Evolutionary conservation across 2,797 vertebrate genomes (phyloP).

Genomic region (Sebastes cheni): DNA sequence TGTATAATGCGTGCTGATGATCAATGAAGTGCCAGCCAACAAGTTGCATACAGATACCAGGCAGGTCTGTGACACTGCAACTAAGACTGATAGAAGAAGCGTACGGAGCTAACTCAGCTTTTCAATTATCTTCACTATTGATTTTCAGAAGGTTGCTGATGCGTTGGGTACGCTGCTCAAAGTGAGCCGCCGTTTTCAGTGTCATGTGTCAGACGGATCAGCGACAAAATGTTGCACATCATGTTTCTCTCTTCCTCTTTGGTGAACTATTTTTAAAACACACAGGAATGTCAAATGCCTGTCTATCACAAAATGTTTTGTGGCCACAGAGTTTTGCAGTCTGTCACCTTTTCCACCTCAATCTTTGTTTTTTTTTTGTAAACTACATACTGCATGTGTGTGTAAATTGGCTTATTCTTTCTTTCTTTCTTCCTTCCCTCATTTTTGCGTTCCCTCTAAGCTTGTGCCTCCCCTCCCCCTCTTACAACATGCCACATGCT

Average conservation of each 20-base stretch:
- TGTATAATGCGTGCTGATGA: conserved; percentile 48
- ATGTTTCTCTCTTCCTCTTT: conserved; percentile 55
- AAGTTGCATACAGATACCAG: conserved; percentile 53
- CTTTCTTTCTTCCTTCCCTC: conserved; percentile 2
- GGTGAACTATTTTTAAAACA: conserved; percentile 50
- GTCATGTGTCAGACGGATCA: conserved; percentile 35
- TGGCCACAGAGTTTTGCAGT: not conserved
- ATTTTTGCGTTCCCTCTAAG: conserved; percentile 11
- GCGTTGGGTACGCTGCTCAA: conserved; percentile 4
- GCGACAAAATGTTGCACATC: conserved; percentile 41
- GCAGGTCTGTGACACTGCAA: conserved; percentile 10
- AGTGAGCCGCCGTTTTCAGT: conserved; percentile 25
- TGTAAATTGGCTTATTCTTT: not conserved
- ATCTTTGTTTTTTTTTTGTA: conserved; percentile 9
- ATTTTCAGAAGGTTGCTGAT: conserved; percentile 5
- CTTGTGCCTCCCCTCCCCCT: conserved; percentile 59
- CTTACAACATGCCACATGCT: conserved; percentile 68
- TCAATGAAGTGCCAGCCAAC: conserved; percentile 69
- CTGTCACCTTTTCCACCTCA: not conserved
- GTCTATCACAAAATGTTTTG: conserved; percentile 3
- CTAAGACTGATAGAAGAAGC: not conserved
- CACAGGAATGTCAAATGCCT: conserved; percentile 19
- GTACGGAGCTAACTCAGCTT: not conserved
- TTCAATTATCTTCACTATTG: conserved; percentile 21
- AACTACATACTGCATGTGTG: not conserved